Base-by-base conservation (phyloP, 2,113 vertebrate species). In the Carettochelys insculpta region DNA sequence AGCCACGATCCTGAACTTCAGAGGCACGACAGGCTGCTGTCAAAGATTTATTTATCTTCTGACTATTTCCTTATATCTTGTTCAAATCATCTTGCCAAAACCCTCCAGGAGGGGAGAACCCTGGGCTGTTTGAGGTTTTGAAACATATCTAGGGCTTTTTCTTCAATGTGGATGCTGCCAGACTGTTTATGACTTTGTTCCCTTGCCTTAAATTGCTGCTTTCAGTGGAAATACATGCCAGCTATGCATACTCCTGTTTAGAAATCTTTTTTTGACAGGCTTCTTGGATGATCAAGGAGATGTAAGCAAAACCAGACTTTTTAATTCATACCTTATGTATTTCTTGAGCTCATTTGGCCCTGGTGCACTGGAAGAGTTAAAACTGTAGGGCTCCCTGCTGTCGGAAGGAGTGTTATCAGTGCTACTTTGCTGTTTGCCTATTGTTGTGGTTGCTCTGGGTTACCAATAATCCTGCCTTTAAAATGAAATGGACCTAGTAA, bases 401-500 rank as follows among this genome's bases (percentile, higher is more conserved):
- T 29, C 27, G 68, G 22, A 75, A 34, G 48, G 41, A 50, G 31
- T 20, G 10, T 29, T 50, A 27, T 24, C 80, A 58, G 27, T 45
- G 50, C 54, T 68, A n/a, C 61, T 65, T 17, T 34, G 34, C 34
- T n/a, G 61, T 20, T 68, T 38, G 61, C 61, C 34, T 38, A 31
- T 65, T 20, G n/a, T 20, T 68, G 17, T 38, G 11, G 25, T 8
- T 10, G 4, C 2, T 22, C 47, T 45, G 4, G 43, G 31, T 73
- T 78, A n/a, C 8, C 48, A 75, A 29, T 6, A 43, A 75, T 75
- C 8, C 61, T 48, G 76, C 41, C 71, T 4, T 34, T 77, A 4
- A 45, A 53, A 52, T 22, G 73, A 24, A 25, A 8, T 0, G 3
- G n/a, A 41, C 10, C n/a, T 41, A 52, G 22, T 20, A 0, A 14